phyloP scores from a whole-genome alignment of 2,113 vertebrate species.

The Mystacornis crossleyi region DNA sequence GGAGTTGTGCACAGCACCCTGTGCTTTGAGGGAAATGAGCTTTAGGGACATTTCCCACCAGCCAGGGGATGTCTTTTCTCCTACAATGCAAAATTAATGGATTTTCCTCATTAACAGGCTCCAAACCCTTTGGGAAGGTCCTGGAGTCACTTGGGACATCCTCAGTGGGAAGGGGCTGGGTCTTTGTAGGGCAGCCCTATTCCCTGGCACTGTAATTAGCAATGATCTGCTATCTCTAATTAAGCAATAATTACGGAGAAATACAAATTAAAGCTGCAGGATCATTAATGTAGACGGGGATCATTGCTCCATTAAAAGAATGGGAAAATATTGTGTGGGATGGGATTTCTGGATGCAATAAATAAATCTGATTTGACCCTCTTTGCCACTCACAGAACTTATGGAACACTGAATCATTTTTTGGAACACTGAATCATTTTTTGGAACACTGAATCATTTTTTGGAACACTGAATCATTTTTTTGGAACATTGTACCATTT shows the following conservation, averaged over 20 bases:
- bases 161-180: background rate
- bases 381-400: accelerated
- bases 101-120: background rate
- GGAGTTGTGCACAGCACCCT: accelerated
- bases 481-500: background rate
- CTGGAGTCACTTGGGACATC: accelerated
- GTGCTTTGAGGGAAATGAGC: accelerated
- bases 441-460: background rate
- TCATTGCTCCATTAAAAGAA: background rate
- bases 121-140: background rate
- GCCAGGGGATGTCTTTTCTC: background rate
- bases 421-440: too few species aligned
- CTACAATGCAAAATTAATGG: accelerated
- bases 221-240: background rate
- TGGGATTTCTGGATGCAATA: background rate
- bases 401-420: background rate
- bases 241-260: background rate
- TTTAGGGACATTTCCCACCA: accelerated
- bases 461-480: too few species aligned
- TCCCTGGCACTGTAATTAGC: background rate
- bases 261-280: background rate
- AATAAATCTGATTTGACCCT: background rate
- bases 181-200: background rate
- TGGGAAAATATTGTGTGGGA: background rate
- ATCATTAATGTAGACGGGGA: background rate